Evolutionary conservation across 2,797 vertebrate genomes (phyloP).

Genomic region (Tolypeutes matacus): DNA sequence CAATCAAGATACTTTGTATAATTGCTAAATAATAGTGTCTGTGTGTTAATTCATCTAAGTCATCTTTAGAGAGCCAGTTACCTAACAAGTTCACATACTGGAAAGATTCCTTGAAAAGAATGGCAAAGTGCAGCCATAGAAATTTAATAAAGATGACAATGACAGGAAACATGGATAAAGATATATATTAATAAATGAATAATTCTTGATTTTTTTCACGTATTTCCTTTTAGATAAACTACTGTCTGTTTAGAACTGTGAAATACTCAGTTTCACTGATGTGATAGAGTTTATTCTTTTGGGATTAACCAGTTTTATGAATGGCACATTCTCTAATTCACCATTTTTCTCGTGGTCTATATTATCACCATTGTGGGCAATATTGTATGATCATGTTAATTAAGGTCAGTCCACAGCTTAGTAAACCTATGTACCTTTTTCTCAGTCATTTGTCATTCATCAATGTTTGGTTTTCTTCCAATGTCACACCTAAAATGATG

Average conservation of each 20-base stretch:
- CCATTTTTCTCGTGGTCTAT: too few species aligned
- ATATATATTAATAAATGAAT: too few species aligned
- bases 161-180: too few species aligned
- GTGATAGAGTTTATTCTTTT: conserved; percentile 74
- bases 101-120: background rate
- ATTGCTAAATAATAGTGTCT: background rate
- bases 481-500: too few species aligned
- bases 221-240: background rate
- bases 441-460: too few species aligned
- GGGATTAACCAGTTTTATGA: conserved; percentile 50
- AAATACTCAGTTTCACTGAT: conserved; percentile 64
- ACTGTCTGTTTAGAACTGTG: background rate
- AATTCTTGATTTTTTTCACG: background rate
- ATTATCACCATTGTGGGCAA: too few species aligned
- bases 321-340: background rate
- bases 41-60: background rate
- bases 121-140: background rate
- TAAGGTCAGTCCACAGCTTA: too few species aligned
- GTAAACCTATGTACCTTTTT: too few species aligned
- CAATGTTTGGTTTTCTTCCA: too few species aligned
- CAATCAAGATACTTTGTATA: background rate
- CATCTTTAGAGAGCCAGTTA: background rate
- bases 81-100: background rate
- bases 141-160: background rate
- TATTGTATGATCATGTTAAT: too few species aligned